Evolutionary conservation across 2,888 invertebrate species (phyloP).

Genomic region (Orthosia incerta): DNA sequence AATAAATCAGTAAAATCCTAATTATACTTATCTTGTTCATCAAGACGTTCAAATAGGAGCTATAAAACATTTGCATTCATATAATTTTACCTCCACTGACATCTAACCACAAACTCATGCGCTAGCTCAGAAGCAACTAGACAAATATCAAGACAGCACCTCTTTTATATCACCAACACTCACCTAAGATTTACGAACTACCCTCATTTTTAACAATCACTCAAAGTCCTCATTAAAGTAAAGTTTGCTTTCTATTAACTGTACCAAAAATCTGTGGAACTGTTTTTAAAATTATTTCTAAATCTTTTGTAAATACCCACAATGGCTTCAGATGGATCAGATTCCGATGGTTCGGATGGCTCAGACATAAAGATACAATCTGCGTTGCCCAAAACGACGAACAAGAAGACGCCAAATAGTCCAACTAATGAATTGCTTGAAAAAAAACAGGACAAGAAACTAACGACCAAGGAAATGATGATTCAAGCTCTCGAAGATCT

Average conservation of each 20-base stretch:
- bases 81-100: not conserved
- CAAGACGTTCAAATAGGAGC: not conserved
- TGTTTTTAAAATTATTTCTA: not conserved
- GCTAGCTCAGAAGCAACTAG: not conserved
- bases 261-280: not conserved
- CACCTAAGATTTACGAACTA: conserved; percentile 24
- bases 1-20: not conserved
- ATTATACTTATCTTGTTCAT: not conserved
- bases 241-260: conserved; percentile 45
- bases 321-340: conserved; percentile 70
- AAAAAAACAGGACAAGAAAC: conserved; percentile 70
- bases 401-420: conserved; percentile 60
- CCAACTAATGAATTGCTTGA: conserved; percentile 31
- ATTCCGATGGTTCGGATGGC: conserved; percentile 69
- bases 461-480: conserved; percentile 81
- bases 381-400: conserved; percentile 61
- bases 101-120: not conserved
- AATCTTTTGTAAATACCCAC: conserved; percentile 19
- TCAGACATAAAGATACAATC: conserved; percentile 73
- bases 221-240: conserved; percentile 65
- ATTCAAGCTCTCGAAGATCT: conserved; percentile 77
- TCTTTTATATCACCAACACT: conserved; percentile 14
- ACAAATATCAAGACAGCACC: not conserved
- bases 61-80: not conserved
- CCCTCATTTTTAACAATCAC: conserved; percentile 44